These are phyloP conservation scores for Ophion slaviceki DNA, from an alignment of 2,888 invertebrate genomes.

Conservation along the genomic window DNA sequence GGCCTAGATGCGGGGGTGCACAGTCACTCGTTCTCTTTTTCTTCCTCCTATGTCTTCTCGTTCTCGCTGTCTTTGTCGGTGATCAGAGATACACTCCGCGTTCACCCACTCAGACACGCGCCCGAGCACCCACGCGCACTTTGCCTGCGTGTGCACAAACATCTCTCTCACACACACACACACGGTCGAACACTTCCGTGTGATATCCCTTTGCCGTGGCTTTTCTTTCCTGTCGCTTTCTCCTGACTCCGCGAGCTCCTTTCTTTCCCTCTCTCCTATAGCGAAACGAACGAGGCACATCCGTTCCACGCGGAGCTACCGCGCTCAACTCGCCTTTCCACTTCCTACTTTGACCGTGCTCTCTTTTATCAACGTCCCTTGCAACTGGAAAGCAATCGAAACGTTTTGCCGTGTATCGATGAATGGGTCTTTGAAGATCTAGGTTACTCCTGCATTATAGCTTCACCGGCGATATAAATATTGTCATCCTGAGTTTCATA, in stretches of 20 bases:
- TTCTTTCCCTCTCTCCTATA: slow-evolving; percentile 64
- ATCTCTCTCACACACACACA: neutral
- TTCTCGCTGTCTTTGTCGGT: slow-evolving; percentile 55
- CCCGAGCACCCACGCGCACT: neutral
- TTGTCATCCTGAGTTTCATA: neutral
- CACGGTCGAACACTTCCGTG: slow-evolving; percentile 21
- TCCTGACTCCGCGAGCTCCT: slow-evolving; percentile 61
- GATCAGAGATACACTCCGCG: slow-evolving; percentile 51
- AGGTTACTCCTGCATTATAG: neutral
- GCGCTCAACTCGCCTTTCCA: slow-evolving; percentile 43
- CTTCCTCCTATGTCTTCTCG: slow-evolving; percentile 47
- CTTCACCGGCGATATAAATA: neutral
- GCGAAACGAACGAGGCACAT: slow-evolving; percentile 44
- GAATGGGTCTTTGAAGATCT: neutral
- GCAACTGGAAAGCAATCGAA: slow-evolving; percentile 46
- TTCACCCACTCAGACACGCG: slow-evolving; percentile 17
- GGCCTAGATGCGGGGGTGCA: slow-evolving; percentile 80
- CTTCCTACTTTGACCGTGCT: slow-evolving; percentile 43
- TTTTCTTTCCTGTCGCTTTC: slow-evolving; percentile 64
- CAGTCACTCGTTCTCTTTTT: slow-evolving; percentile 70
- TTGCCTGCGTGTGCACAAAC: neutral
- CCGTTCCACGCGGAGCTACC: slow-evolving; percentile 51
- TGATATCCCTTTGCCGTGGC: slow-evolving; percentile 38
- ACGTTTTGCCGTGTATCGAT: slow-evolving; percentile 8
- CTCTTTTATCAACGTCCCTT: slow-evolving; percentile 23